Evolutionary conservation across 2,888 invertebrate genomes (phyloP), one percentile per base, ranked within the genome.

Genomic region (Drosophila parthenogenetica): DNA sequence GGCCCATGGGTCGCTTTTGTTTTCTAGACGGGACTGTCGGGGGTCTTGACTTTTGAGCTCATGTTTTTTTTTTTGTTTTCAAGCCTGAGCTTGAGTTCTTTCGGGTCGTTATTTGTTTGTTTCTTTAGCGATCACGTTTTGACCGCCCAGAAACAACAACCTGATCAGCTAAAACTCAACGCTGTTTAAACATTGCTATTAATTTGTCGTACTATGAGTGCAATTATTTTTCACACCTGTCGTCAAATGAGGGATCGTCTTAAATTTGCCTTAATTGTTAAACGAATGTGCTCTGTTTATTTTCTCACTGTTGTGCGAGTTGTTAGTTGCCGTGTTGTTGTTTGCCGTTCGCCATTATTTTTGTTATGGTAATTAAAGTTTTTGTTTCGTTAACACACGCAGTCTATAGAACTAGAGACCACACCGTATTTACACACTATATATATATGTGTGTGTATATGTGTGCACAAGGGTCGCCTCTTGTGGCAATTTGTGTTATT

Each of bases 241-340:
- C 19, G 83, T 75, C 35, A 39, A 40, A 14, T 19, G 14, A 49
- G 54, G 49, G 45, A 57, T 43, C 53, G 69, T 39, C 61, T 64
- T 19, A 29, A 69, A 67, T 66, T 73, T 62, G 48, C 51, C 63
- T 65, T 29, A 39, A 19, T 49, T 29, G 29, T 64, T 8, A n/a
- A 55, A 25, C 29, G 29, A 54, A 13, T 11, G 17, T 14, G 32
- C 49, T 55, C 13, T 85, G 80, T 82, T 82, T 85, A 68, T 68
- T 80, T 82, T 82, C 67, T 73, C 80, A 78, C 67, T 85, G 69
- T 48, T 57, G 60, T 82, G 81, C 53, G 63, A 85, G 58, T 68
- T 76, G 53, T 65, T 68, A 73, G 53, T 65, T 74, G 63, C 54
- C 48, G 17, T 29, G 51, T 68, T 76, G 50, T 29, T 29, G 29